Evolutionary conservation across 2,113 vertebrate genomes (phyloP), one percentile per base, ranked within the genome.

Genomic region (Budorcas taxicolor): DNA sequence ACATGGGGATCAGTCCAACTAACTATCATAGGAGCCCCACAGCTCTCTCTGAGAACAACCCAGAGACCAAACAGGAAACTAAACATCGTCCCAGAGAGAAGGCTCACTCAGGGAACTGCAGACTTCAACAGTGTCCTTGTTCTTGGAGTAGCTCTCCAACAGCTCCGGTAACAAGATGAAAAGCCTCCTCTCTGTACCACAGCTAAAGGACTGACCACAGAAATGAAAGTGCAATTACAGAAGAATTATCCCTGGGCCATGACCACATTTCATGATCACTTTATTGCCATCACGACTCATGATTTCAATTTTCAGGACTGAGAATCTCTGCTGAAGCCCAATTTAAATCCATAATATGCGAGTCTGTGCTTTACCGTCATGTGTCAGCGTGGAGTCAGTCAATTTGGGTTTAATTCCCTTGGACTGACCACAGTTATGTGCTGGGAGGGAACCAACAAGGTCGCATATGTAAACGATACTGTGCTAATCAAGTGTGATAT

Each of bases 221-320:
- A 97, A 97, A 94, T 87, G 93, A 94, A 96, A 81, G 80, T 91
- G 50, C 92, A 97, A 87, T 98, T 97, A 97, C 80, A 97, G 83
- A 92, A 97, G 93, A 98, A 95, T 97, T 93, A 97, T 97, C 93
- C 96, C 71, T 87, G 78, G 94, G 88, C 97, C 96, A 71, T 81
- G 91, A 95, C 83, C 58, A 89, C 74, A 96, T 95, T 96, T 97
- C 93, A 47, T 95, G 97, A 91, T 95, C 57, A 90, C 98, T 99
- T 98, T 98, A 97, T 98, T 97, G 98, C 98, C 97, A 98, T 98
- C 97, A 97, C 11, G 36, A 95, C 31, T 85, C 91, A 86, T 3
- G 2, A 91, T 97, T 98, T 96, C 98, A 98, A 98, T 98, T 98
- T 98, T 98, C 98, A 97, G 95, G 19, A 82, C 58, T 85, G 84